Percentiles rank a stretch among this genome's conserved stretches.
Conservation (phyloP, 2,797 vertebrate genomes). For the Graptemys geographica region DNA sequence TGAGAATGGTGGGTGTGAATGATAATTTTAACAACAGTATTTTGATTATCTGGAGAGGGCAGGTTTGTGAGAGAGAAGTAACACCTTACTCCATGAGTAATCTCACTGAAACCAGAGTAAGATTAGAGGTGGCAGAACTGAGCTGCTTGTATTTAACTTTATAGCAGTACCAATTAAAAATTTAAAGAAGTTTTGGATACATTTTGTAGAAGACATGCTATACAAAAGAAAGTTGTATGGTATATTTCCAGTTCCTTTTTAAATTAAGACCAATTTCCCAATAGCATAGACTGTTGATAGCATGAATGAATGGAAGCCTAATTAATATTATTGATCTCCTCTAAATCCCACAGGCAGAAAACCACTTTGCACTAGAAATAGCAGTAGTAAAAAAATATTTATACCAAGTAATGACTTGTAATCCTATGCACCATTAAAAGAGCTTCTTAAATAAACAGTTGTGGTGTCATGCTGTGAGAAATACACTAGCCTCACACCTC, state of each 20-base stretch:
- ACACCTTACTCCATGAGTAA: background rate
- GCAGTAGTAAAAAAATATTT: background rate
- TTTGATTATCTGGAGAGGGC: background rate
- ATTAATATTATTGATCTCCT: background rate
- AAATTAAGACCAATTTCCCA: background rate
- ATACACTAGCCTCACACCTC: background rate
- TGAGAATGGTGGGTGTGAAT: background rate
- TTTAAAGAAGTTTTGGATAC: background rate
- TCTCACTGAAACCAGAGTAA: background rate
- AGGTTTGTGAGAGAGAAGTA: accelerated
- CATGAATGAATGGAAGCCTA: background rate
- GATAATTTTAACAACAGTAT: accelerated
- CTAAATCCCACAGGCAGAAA: background rate
- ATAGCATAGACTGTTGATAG: background rate
- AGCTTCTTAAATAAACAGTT: background rate
- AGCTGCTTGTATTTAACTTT: background rate
- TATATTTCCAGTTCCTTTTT: background rate
- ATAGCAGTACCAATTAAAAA: background rate
- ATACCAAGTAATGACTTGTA: background rate
- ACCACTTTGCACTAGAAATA: background rate
- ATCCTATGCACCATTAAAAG: background rate
- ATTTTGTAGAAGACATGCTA: background rate
- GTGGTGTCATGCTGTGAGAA: background rate
- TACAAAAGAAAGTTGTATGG: background rate
- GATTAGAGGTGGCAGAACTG: background rate